Conservation (phyloP, 2,113 vertebrate species). For the Leucosticte australis region DNA sequence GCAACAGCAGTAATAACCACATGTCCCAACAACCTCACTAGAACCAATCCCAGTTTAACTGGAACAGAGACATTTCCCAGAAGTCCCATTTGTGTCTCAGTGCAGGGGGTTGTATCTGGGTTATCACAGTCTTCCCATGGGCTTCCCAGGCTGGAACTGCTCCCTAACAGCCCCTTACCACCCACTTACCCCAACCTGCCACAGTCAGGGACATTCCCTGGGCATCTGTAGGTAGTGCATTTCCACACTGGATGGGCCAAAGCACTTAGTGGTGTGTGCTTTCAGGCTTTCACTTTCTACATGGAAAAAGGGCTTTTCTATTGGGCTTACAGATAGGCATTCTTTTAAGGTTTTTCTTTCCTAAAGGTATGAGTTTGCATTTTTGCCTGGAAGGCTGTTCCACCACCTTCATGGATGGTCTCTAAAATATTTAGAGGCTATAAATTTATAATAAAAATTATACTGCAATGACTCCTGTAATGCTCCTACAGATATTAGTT, state of each 20-base stretch:
- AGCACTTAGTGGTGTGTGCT: no score
- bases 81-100: neutral
- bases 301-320: neutral
- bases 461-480: neutral
- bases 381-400: neutral
- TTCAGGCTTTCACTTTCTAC: neutral
- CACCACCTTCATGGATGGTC: neutral
- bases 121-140: neutral
- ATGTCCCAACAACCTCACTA: neutral
- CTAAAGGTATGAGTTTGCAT: neutral
- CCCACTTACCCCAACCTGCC: neutral
- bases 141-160: neutral
- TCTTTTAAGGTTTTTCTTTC: neutral
- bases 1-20: neutral
- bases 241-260: accelerated
- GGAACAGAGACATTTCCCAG: neutral
- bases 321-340: neutral
- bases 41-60: neutral
- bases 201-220: neutral
- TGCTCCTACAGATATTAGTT: neutral
- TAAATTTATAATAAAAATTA: neutral
- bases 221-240: neutral
- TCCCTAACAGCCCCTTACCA: neutral
- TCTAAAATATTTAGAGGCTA: neutral
- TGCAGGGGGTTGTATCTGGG: neutral